Percentiles rank a stretch among this genome's conserved stretches.
These are phyloP conservation scores for Ciconia boyciana DNA, from an alignment of 2,113 vertebrate genomes.

Conservation along the genomic window DNA sequence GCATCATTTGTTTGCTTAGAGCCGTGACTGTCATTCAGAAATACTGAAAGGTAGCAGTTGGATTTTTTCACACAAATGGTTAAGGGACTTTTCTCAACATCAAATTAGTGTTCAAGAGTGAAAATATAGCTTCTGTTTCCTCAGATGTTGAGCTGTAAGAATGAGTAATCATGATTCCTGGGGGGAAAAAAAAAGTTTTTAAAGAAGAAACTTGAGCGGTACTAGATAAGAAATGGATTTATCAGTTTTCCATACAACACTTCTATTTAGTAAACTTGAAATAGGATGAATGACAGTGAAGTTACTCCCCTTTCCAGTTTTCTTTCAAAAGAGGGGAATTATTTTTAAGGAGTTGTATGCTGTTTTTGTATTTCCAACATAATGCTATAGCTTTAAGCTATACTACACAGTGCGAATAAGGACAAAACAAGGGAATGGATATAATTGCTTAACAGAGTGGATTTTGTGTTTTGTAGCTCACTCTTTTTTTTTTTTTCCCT, in stretches of 20 bases:
- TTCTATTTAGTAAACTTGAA: conserved; percentile 34
- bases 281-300: background rate
- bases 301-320: background rate
- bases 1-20: conserved; percentile 53
- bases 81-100: conserved; percentile 55
- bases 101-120: conserved; percentile 35
- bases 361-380: background rate
- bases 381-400: background rate
- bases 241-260: background rate
- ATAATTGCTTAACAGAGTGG: background rate
- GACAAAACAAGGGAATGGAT: background rate
- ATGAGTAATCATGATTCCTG: conserved; percentile 25
- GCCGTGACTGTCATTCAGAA: conserved; percentile 54
- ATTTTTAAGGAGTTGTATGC: background rate
- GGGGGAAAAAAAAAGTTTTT: background rate
- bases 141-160: conserved; percentile 44
- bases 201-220: background rate
- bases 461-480: background rate
- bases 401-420: background rate
- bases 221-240: conserved; percentile 15
- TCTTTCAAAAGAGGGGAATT: background rate
- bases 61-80: conserved; percentile 57
- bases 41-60: conserved; percentile 59
- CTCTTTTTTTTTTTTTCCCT: rapidly evolving
- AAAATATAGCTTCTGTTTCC: conserved; percentile 46